Conservation (phyloP, 2,113 vertebrate species). For the Cranoglanis bouderius region DNA sequence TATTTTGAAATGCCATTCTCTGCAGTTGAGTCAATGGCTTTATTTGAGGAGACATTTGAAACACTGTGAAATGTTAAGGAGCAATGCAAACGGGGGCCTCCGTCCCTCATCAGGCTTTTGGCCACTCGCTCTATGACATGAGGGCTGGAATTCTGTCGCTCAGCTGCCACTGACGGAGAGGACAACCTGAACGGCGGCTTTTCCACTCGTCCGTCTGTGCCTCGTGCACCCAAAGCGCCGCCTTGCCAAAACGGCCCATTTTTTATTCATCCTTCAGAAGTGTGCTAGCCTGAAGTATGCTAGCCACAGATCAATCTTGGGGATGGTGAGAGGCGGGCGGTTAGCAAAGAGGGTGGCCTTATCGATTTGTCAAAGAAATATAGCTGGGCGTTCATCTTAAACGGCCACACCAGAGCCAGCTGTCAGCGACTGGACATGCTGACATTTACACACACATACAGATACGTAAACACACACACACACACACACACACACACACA, state of each 20-base stretch:
- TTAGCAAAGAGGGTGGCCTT: slow-evolving; percentile 69
- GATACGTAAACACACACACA: slow-evolving; percentile 36
- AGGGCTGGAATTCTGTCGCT: slow-evolving; percentile 44
- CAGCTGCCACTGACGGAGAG: slow-evolving; percentile 36
- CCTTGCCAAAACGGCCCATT: slow-evolving; percentile 69
- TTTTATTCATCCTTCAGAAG: slow-evolving; percentile 78
- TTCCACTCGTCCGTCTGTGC: slow-evolving; percentile 9
- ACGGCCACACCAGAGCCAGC: slow-evolving; percentile 72
- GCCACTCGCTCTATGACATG: slow-evolving; percentile 18
- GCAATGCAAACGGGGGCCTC: slow-evolving; percentile 53
- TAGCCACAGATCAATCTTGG: slow-evolving; percentile 72
- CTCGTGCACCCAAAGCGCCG: slow-evolving; percentile 33
- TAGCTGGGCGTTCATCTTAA: slow-evolving; percentile 71
- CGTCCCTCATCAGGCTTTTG: neutral
- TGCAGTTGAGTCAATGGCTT: slow-evolving; percentile 67
- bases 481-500: slow-evolving; percentile 38
- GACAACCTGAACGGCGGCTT: neutral
- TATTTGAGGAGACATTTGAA: slow-evolving; percentile 68
- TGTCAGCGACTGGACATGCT: slow-evolving; percentile 65
- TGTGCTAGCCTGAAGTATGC: slow-evolving; percentile 65
- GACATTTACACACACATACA: slow-evolving; percentile 62
- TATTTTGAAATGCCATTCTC: slow-evolving; percentile 74
- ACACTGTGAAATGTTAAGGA: slow-evolving; percentile 69
- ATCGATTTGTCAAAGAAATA: slow-evolving; percentile 76
- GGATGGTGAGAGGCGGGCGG: slow-evolving; percentile 67